Conservation (phyloP, 2,797 vertebrate genomes). For the Crossoptilon crossoptilon region DNA sequence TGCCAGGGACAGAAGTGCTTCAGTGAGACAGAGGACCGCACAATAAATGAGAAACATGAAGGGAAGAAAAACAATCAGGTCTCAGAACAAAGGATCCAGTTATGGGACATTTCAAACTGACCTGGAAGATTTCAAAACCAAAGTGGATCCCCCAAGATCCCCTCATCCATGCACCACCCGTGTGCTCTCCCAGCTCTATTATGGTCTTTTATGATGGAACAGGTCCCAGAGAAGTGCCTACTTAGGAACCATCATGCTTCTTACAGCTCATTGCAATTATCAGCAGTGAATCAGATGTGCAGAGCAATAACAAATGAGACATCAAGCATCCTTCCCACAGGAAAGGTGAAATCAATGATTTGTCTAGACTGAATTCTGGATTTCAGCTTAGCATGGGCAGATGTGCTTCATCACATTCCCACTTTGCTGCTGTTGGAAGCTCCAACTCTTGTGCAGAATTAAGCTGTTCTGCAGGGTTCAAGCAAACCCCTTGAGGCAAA, state of each 20-base stretch:
- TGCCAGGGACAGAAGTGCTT: background rate
- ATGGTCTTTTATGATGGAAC: slow-evolving; percentile 86
- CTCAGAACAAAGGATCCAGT: background rate
- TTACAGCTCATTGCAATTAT: slow-evolving; percentile 84
- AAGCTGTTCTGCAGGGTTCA: background rate
- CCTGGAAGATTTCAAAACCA: background rate
- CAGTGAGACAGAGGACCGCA: accelerated
- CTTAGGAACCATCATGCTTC: slow-evolving; percentile 86
- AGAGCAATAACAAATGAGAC: slow-evolving; percentile 21
- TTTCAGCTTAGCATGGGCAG: slow-evolving; percentile 41
- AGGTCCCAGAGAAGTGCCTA: slow-evolving; percentile 85
- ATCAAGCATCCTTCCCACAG: background rate
- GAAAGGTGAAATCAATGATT: background rate
- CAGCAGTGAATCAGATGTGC: slow-evolving; percentile 78
- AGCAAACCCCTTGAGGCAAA: slow-evolving; percentile 53
- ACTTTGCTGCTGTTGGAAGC: background rate
- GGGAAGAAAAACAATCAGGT: background rate
- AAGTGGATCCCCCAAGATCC: background rate
- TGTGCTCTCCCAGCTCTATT: slow-evolving; percentile 90
- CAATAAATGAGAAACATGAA: background rate
- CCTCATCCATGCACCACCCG: slow-evolving; percentile 73
- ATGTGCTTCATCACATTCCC: background rate
- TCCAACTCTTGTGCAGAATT: background rate
- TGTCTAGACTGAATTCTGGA: slow-evolving; percentile 31
- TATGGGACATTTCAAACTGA: background rate